These are phyloP conservation scores for Polymixis flavicincta DNA, from an alignment of 2,888 invertebrate genomes.

Conservation along the genomic window DNA sequence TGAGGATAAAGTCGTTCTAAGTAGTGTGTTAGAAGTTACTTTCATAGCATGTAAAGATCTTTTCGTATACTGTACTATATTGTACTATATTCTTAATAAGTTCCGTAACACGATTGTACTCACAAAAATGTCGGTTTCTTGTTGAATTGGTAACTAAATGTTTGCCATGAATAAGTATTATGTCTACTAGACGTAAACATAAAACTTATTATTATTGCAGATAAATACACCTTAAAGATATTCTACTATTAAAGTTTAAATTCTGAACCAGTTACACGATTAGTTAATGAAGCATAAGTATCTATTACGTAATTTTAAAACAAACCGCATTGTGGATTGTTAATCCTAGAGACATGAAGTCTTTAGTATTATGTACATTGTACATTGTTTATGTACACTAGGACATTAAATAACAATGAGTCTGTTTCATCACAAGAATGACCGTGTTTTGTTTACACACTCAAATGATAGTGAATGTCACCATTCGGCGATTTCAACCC, in stretches of 20 bases:
- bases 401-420: slow-evolving; percentile 16
- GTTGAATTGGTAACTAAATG: not conserved
- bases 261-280: not conserved
- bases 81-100: not conserved
- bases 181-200: too few relatives aligned
- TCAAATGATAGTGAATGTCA: slow-evolving; percentile 8
- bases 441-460: slow-evolving; percentile 21
- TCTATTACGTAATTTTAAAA: slow-evolving; percentile 5
- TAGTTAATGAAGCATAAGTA: slow-evolving; percentile 5
- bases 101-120: too few relatives aligned
- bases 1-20: not conserved
- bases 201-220: too few relatives aligned
- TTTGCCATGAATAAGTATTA: not conserved
- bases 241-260: not conserved
- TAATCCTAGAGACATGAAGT: not conserved
- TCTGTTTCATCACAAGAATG: not conserved
- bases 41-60: not conserved
- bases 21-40: not conserved
- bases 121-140: not conserved
- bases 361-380: not conserved
- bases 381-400: slow-evolving; percentile 8
- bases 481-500: not conserved
- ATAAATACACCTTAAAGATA: not conserved
- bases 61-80: not conserved
- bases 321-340: slow-evolving; percentile 1